Percentiles rank a stretch among this genome's conserved stretches.
phyloP scores from a whole-genome alignment of 1,140 invertebrate species.

The Trinorchestia longiramus region DNA sequence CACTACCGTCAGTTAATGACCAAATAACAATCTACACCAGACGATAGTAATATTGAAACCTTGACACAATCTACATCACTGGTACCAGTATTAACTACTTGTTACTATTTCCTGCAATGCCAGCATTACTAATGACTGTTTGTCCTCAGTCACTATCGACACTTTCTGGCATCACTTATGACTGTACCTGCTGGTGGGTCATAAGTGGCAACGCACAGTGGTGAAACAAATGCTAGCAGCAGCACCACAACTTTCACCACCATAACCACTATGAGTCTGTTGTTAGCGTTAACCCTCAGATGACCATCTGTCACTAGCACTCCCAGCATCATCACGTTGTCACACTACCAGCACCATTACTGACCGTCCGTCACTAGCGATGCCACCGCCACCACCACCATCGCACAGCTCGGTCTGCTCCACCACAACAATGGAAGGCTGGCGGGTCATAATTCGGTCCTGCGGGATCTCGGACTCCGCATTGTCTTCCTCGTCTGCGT shows the following conservation, averaged over 20 bases:
- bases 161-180: neutral
- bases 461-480: constrained; percentile 63
- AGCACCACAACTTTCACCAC: neutral
- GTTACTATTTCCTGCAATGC: neutral
- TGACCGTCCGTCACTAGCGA: constrained; percentile 19
- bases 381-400: constrained; percentile 4
- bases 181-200: neutral
- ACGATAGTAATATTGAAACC: neutral
- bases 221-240: neutral
- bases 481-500: constrained; percentile 66
- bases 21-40: neutral
- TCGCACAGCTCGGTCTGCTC: constrained; percentile 58
- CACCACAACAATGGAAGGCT: constrained; percentile 65
- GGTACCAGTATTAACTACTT: neutral
- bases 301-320: neutral
- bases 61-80: neutral
- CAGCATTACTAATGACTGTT: neutral
- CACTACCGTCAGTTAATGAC: neutral
- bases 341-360: neutral
- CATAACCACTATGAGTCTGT: neutral
- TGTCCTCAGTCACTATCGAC: neutral
- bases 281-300: neutral
- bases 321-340: neutral
- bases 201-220: too few relatives aligned
- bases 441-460: constrained; percentile 60